Percentiles rank a stretch among this genome's conserved stretches.
Conservation (phyloP, 2,888 invertebrate genomes). For the Chorisops tibialis region DNA sequence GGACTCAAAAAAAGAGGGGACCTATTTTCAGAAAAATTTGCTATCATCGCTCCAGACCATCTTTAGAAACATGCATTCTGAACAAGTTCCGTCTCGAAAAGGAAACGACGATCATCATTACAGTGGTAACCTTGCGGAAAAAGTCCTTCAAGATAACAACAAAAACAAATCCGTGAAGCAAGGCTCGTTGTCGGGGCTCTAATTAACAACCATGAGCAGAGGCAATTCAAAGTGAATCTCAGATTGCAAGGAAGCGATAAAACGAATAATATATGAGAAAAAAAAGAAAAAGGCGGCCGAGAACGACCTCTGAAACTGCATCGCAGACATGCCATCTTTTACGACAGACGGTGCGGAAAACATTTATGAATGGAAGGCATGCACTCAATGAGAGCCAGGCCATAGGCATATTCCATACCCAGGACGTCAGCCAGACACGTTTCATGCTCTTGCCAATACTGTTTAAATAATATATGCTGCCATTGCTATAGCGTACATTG, state of each 20-base stretch:
- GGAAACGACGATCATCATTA: constrained; percentile 5
- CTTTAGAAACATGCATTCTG: too few species aligned
- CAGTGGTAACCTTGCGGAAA: constrained; percentile 25
- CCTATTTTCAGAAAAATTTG: too few species aligned
- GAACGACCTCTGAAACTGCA: neutral
- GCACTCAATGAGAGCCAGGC: constrained; percentile 14
- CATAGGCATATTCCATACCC: neutral
- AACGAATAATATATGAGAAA: neutral
- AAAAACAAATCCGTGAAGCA: neutral
- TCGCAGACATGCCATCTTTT: constrained; percentile 12
- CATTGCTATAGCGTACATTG: neutral
- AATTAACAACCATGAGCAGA: constrained; percentile 10
- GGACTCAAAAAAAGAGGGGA: too few species aligned
- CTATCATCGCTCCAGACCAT: too few species aligned
- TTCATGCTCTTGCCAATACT: constrained; percentile 14
- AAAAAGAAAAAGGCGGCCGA: neutral
- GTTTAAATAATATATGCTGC: constrained; percentile 4
- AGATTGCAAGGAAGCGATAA: neutral
- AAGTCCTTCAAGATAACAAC: constrained; percentile 12
- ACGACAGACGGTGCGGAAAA: constrained; percentile 16
- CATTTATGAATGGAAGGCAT: constrained; percentile 22
- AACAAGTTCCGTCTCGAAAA: constrained; percentile 3
- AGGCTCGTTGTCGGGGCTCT: too few species aligned
- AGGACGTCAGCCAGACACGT: constrained; percentile 26
- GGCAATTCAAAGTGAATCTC: neutral